phyloP scores from a whole-genome alignment of 2,888 invertebrate species.

The Synergus japonicus region DNA sequence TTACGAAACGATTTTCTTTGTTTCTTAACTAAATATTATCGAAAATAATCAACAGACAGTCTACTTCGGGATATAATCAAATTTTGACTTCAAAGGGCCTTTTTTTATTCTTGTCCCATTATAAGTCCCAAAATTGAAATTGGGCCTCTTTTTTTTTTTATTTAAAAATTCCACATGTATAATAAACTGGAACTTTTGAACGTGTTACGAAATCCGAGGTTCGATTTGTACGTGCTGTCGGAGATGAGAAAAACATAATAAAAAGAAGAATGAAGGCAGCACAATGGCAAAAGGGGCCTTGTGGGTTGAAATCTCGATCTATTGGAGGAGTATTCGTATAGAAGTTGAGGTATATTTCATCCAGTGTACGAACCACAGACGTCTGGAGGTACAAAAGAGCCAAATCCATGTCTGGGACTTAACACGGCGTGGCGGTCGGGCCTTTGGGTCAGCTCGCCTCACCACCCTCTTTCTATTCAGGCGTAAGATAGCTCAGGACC shows the following conservation, averaged over 20 bases:
- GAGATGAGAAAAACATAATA: neutral
- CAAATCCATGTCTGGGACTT: slow-evolving; percentile 69
- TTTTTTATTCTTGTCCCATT: too few species aligned
- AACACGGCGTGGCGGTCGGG: slow-evolving; percentile 64
- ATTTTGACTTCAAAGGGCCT: too few species aligned
- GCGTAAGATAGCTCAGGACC: slow-evolving; percentile 57
- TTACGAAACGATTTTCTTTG: neutral
- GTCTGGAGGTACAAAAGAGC: slow-evolving; percentile 68
- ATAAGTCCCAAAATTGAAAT: too few species aligned
- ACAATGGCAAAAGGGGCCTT: slow-evolving; percentile 26
- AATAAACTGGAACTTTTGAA: neutral
- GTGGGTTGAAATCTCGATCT: slow-evolving; percentile 47
- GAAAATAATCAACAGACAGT: neutral
- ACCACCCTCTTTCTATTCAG: slow-evolving; percentile 54
- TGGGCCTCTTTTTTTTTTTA: neutral
- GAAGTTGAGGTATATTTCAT: slow-evolving; percentile 54
- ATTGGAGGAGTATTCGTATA: slow-evolving; percentile 53
- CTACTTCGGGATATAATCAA: too few species aligned
- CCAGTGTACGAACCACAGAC: slow-evolving; percentile 40
- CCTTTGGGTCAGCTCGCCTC: slow-evolving; percentile 51
- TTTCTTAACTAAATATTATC: neutral
- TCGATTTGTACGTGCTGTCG: slow-evolving; percentile 29
- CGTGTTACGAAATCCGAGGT: slow-evolving; percentile 8
- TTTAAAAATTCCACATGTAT: too few species aligned
- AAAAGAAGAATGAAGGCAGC: slow-evolving; percentile 25